Conservation (phyloP, 1,140 invertebrate genomes). For the Heliconius hewitsoni region DNA sequence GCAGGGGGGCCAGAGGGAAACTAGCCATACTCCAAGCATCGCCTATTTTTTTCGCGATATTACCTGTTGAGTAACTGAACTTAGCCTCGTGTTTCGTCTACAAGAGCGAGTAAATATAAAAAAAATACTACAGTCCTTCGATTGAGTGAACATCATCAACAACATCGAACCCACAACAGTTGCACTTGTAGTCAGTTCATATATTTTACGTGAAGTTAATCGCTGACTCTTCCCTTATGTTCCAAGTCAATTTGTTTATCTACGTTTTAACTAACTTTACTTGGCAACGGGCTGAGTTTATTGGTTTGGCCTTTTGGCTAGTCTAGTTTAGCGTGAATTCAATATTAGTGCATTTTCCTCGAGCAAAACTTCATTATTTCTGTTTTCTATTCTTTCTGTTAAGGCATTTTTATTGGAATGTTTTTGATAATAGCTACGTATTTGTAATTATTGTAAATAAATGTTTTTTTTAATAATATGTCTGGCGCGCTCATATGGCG, state of each 20-base stretch:
- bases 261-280: background rate
- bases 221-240: background rate
- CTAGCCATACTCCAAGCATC: too few species aligned
- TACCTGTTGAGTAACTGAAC: too few species aligned
- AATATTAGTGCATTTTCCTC: background rate
- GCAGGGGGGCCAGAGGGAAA: too few species aligned
- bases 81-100: too few species aligned
- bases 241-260: background rate
- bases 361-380: background rate
- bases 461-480: too few species aligned
- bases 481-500: too few species aligned
- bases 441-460: too few species aligned
- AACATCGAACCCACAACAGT: background rate
- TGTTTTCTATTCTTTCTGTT: background rate
- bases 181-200: too few species aligned
- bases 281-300: background rate
- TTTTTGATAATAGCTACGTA: too few species aligned
- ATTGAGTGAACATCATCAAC: background rate
- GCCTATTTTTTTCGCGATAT: too few species aligned
- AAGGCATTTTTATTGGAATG: background rate
- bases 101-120: too few species aligned
- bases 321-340: background rate
- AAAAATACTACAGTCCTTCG: too few species aligned
- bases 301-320: constrained; percentile 1
- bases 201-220: background rate